Evolutionary conservation across 2,113 vertebrate genomes (phyloP), one percentile per base, ranked within the genome.

Genomic region (Gracilinanus agilis): DNA sequence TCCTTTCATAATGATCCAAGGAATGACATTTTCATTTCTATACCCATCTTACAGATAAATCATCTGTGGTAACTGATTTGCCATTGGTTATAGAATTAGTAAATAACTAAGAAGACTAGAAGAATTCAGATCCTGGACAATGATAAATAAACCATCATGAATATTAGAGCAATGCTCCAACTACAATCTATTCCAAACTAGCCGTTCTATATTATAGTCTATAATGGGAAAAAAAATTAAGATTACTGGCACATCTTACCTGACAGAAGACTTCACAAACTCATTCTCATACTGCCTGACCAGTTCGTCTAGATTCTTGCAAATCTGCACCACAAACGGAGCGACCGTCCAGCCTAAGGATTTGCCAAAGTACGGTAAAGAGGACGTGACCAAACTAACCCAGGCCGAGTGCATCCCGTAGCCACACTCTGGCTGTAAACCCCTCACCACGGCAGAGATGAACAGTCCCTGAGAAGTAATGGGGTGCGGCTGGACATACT

Each of bases 401-500:
- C 99, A 99, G 27, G 99, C 98, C 1, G 99, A 99, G 97, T 99
- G 99, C 99, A 99, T 99, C 49, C 99, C 98, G 0, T 99, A 99
- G 90, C 99, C 99, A 0, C 99, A 99, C 95, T 99, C 99, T 0
- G 99, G 99, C 96, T 99, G 99, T 94, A 99, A 98, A 23, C 99
- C 99, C 58, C 99, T 97, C 27, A 99, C 99, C 67, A 99, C 99
- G 0, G 99, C 99, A 0, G 99, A 99, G 24, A 99, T 99, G 55
- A 99, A 99, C 96, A 99, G 98, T 0, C 99, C 99, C 96, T 99
- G 99, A 0, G 99, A 99, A 0, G 99, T 99, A 97, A 99, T 99
- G 1, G 99, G 99, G 55, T 99, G 99, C 0, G 98, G 99, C 88
- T 99, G 98, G 89, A 99, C 98, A 0, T 99, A 99, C 24, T 99